Percentiles rank a stretch among this genome's conserved stretches.
phyloP scores from a whole-genome alignment of 1,140 invertebrate genomes.

The Pissodes strobi region DNA sequence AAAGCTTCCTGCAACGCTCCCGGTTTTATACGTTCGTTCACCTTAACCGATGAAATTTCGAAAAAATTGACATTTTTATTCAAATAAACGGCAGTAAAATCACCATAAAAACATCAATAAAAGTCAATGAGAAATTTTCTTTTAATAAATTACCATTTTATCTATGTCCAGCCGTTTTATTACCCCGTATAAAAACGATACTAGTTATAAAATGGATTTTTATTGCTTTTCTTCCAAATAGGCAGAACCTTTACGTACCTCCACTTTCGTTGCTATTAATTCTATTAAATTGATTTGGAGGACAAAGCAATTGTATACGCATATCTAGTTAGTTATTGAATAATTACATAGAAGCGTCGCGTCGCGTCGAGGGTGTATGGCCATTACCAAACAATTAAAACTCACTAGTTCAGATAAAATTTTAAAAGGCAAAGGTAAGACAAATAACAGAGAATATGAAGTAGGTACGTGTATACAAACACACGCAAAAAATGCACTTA shows the following conservation, averaged over 20 bases:
- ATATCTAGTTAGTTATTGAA: too few species aligned
- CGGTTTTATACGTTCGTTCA: conserved; percentile 3
- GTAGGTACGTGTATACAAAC: too few species aligned
- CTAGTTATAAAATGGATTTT: conserved; percentile 8
- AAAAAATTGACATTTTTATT: not conserved
- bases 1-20: not conserved
- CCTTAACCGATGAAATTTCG: not conserved
- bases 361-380: too few species aligned
- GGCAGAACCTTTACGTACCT: conserved; percentile 15
- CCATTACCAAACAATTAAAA: too few species aligned
- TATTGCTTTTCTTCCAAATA: conserved; percentile 7
- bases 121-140: conserved; percentile 9
- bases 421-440: too few species aligned
- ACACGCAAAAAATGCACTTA: too few species aligned
- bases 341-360: too few species aligned
- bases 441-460: too few species aligned
- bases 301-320: too few species aligned
- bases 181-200: conserved; percentile 11
- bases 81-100: not conserved
- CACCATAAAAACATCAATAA: conserved; percentile 2
- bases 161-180: conserved; percentile 11
- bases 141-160: conserved; percentile 23
- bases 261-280: too few species aligned
- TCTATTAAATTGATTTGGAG: too few species aligned
- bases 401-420: too few species aligned